phyloP scores from a whole-genome alignment of 2,888 invertebrate genomes.

The Acleris emargana region DNA sequence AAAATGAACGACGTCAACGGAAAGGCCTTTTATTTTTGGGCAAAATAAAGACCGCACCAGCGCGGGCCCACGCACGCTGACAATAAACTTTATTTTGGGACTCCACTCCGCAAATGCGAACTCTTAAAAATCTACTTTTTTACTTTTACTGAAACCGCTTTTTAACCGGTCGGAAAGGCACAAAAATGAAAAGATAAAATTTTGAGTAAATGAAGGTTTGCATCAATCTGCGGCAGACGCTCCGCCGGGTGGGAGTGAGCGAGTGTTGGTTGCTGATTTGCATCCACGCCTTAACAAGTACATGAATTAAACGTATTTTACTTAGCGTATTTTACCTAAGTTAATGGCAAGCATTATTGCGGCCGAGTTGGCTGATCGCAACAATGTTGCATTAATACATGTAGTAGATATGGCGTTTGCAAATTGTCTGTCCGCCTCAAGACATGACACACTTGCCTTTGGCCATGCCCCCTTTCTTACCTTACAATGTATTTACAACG shows the following conservation, averaged over 20 bases:
- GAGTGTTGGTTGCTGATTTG: neutral
- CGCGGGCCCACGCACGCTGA: slow-evolving; percentile 59
- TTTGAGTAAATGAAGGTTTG: slow-evolving; percentile 44
- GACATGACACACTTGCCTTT: slow-evolving; percentile 18
- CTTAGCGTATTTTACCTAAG: neutral
- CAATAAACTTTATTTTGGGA: slow-evolving; percentile 76
- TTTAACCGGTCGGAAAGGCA: slow-evolving; percentile 59
- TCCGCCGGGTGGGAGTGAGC: slow-evolving; percentile 1
- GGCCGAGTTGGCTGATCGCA: slow-evolving; percentile 5
- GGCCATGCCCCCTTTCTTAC: slow-evolving; percentile 17
- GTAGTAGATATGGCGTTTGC: slow-evolving; percentile 14
- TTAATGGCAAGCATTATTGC: neutral
- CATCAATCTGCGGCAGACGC: slow-evolving; percentile 42
- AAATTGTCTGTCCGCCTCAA: slow-evolving; percentile 18
- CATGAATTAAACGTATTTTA: slow-evolving; percentile 2
- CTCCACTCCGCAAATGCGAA: slow-evolving; percentile 54
- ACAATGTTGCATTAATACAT: slow-evolving; percentile 30
- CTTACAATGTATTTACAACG: slow-evolving; percentile 9
- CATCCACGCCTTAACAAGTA: neutral
- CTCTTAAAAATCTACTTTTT: slow-evolving; percentile 60
- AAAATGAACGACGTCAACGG: slow-evolving; percentile 39
- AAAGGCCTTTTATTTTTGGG: slow-evolving; percentile 40
- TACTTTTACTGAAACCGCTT: slow-evolving; percentile 59
- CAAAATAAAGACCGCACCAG: slow-evolving; percentile 47
- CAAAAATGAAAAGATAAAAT: slow-evolving; percentile 58